Evolutionary conservation across 2,888 invertebrate genomes (phyloP).

Genomic region (Calameuta filiformis): DNA sequence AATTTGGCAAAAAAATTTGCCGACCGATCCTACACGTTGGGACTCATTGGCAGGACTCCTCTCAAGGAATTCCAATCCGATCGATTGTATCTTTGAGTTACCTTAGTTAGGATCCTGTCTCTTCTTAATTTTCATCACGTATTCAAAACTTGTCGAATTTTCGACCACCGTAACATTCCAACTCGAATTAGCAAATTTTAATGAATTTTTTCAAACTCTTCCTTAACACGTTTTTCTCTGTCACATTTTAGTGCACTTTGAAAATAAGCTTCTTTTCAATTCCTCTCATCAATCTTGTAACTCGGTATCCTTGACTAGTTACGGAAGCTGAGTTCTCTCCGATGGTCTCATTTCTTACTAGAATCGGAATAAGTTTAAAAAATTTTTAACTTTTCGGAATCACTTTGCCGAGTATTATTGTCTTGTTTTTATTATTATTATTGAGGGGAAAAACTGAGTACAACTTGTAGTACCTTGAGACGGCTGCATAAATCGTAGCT

Average conservation of each 20-base stretch:
- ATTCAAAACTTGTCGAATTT: neutral
- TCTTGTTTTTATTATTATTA: neutral
- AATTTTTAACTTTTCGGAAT: neutral
- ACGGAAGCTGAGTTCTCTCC: neutral
- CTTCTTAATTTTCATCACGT: neutral
- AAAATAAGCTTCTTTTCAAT: neutral
- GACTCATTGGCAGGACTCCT: neutral
- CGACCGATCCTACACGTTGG: neutral
- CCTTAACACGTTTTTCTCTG: neutral
- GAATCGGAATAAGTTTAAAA: neutral
- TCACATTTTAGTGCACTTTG: neutral
- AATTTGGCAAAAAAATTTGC: conserved; percentile 29
- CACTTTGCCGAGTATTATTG: neutral
- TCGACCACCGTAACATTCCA: neutral
- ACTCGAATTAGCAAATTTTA: neutral
- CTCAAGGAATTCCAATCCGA: neutral
- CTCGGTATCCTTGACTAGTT: neutral
- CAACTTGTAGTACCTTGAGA: neutral
- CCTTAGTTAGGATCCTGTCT: neutral
- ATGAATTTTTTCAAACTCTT: neutral
- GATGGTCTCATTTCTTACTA: neutral
- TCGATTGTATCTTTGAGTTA: neutral
- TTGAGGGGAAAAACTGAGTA: neutral
- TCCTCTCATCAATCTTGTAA: neutral
- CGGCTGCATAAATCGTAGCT: neutral